A percentile compares a stretch with the other conserved stretches of the same genome.
These are phyloP conservation scores for Pimephales promelas DNA, from an alignment of 2,113 vertebrate species.

Conservation along the genomic window DNA sequence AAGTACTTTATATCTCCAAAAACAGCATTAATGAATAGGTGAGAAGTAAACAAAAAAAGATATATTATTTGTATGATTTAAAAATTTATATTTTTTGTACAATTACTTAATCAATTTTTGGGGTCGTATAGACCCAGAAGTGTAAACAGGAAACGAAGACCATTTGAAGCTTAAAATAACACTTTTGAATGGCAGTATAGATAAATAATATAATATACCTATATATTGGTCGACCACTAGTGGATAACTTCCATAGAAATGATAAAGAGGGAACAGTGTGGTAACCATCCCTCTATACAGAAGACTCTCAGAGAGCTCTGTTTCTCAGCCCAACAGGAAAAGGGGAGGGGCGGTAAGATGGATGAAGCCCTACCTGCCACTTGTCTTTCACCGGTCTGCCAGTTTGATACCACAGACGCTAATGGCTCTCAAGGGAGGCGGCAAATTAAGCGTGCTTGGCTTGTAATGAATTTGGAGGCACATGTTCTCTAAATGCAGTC, in stretches of 20 bases:
- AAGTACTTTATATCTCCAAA: too few relatives aligned
- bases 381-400: conserved; percentile 79
- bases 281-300: not conserved
- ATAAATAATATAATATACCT: not conserved
- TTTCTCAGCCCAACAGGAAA: conserved; percentile 46
- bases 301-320: conserved; percentile 34
- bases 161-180: too few relatives aligned
- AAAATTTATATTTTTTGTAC: too few relatives aligned
- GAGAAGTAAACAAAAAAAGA: too few relatives aligned
- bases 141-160: too few relatives aligned
- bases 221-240: not conserved
- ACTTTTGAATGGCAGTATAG: too few relatives aligned
- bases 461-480: conserved; percentile 91
- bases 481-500: conserved; percentile 56
- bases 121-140: too few relatives aligned
- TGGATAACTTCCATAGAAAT: not conserved
- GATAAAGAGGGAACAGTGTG: not conserved
- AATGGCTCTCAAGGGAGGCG: conserved; percentile 87
- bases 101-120: too few relatives aligned
- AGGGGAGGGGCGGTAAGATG: conserved; percentile 52
- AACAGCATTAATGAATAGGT: too few relatives aligned
- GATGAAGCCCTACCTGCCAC: conserved; percentile 76
- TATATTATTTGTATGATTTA: too few relatives aligned
- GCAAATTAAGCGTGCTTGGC: conserved; percentile 89
- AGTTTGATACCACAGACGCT: conserved; percentile 87